These are phyloP conservation scores for Drosophila mayri DNA, from an alignment of 1,140 invertebrate species.

Conservation along the genomic window DNA sequence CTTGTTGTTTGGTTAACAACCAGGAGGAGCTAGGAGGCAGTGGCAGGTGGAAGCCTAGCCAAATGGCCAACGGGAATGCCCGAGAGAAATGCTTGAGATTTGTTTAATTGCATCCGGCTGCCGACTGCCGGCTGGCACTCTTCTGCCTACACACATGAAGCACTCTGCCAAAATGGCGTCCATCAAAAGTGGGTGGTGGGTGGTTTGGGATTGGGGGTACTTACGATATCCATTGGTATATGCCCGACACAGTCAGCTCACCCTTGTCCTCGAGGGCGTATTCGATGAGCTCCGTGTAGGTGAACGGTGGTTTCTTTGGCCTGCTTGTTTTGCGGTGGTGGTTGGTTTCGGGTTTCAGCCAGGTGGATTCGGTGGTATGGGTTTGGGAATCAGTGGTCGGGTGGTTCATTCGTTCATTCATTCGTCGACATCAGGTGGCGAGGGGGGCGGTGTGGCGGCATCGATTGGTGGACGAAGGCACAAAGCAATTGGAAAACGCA, in stretches of 20 bases:
- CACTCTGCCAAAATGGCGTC: conserved; percentile 62
- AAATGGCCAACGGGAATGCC: conserved; percentile 55
- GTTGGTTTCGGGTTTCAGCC: conserved; percentile 51
- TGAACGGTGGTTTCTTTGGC: conserved; percentile 92
- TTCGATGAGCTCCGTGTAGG: conserved; percentile 95
- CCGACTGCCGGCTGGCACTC: conserved; percentile 44
- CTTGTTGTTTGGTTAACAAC: conserved; percentile 55
- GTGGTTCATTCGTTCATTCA: conserved; percentile 15
- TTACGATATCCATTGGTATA: conserved; percentile 97
- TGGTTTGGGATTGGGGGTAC: conserved; percentile 83
- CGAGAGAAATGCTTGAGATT: conserved; percentile 73
- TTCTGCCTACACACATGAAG: not conserved
- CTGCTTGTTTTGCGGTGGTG: conserved; percentile 83
- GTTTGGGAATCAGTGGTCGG: conserved; percentile 11
- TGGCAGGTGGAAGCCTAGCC: not conserved
- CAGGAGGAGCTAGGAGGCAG: not conserved
- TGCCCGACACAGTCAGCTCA: conserved; percentile 94
- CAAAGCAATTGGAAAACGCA: conserved; percentile 16
- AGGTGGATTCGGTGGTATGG: conserved; percentile 8
- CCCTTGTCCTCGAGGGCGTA: conserved; percentile 92
- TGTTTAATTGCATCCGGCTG: conserved; percentile 79
- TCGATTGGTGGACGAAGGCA: conserved; percentile 29
- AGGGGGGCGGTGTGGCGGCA: not conserved
- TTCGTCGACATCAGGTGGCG: conserved; percentile 4
- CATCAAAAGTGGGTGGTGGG: conserved; percentile 7